Evolutionary conservation across 2,797 vertebrate genomes (phyloP), one percentile per base, ranked within the genome.

Genomic region (Liparis tanakae): DNA sequence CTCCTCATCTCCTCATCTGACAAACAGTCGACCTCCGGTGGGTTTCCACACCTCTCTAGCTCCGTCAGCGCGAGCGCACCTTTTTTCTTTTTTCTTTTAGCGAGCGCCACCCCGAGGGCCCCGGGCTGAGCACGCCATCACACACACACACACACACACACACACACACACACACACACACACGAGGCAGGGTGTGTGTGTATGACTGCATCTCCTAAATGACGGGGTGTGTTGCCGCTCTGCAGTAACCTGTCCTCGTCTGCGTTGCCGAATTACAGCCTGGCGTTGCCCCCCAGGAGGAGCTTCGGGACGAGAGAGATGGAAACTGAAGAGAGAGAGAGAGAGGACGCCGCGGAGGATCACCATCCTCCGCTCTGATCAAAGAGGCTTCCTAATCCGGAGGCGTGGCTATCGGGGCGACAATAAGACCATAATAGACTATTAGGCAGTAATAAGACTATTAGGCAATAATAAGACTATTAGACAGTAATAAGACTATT

Each of bases 311-410:
- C 50, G 62, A 84, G 66, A 83, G 43, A 79, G 53, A 67, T 83
- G 66, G 2, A 30, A 30, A 30, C 2, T 30, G 81, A 67, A 78
- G 25, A 30, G 25, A 30, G 25, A 56, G 67, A 84, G 79, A 89
- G 25, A 56, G 67, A 84, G 79, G 88, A 79, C 77, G 85, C 62
- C 75, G 86, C 87, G 76, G 58, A 68, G 80, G 75, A 85, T 86
- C 74, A 81, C 72, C 36, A 50, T 60, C 87, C 74, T 82, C 83
- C 74, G 22, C 85, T 46, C 22, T 80, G 85, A 91, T 91, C 85
- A 89, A 88, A 93, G 84, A 67, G 0, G 66, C 60, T 2, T 57
- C 67, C 67, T 82, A 88, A 90, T 89, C 87, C 65, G 3, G 14
- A 0, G 14, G 46, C 57, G 0, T 25, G 58, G 81, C 79, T 72